Percentiles rank a stretch among this genome's conserved stretches.
Evolutionary conservation across 2,888 invertebrate species (phyloP).

Genomic region (Diplolepis rosae): DNA sequence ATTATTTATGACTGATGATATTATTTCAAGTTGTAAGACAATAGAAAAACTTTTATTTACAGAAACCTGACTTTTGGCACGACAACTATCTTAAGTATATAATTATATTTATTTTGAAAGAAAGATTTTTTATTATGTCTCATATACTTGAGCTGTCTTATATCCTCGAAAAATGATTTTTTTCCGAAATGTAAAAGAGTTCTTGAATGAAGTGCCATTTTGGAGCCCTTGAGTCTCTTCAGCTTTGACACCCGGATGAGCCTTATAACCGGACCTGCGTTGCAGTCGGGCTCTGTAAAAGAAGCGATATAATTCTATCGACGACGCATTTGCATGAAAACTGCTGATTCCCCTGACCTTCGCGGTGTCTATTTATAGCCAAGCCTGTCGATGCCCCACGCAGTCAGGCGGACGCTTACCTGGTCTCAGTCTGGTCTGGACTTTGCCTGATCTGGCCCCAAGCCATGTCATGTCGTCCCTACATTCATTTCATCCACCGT

Average conservation of each 20-base stretch:
- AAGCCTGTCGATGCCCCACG: constrained; percentile 62
- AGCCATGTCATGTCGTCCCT: constrained; percentile 5
- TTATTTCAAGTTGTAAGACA: no score
- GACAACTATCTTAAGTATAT: no score
- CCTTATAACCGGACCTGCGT: constrained; percentile 12
- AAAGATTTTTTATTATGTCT: no score
- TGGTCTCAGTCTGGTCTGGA: constrained; percentile 41
- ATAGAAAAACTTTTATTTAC: no score
- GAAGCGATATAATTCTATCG: constrained; percentile 68
- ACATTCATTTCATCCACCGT: no score
- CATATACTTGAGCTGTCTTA: no score
- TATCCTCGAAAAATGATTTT: no score
- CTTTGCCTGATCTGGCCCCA: constrained; percentile 23
- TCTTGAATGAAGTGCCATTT: neutral
- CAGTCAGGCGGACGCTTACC: constrained; percentile 57
- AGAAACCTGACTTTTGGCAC: no score
- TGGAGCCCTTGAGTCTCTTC: neutral
- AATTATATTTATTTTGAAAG: no score
- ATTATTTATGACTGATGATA: no score
- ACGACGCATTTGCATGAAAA: constrained; percentile 70
- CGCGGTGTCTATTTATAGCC: constrained; percentile 67
- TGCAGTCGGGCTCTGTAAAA: constrained; percentile 49
- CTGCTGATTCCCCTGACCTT: constrained; percentile 71
- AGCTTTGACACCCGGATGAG: constrained; percentile 5
- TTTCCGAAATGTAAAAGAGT: neutral